Evolutionary conservation across 2,888 invertebrate genomes (phyloP), one percentile per base, ranked within the genome.

Genomic region (Orchestes rusci): DNA sequence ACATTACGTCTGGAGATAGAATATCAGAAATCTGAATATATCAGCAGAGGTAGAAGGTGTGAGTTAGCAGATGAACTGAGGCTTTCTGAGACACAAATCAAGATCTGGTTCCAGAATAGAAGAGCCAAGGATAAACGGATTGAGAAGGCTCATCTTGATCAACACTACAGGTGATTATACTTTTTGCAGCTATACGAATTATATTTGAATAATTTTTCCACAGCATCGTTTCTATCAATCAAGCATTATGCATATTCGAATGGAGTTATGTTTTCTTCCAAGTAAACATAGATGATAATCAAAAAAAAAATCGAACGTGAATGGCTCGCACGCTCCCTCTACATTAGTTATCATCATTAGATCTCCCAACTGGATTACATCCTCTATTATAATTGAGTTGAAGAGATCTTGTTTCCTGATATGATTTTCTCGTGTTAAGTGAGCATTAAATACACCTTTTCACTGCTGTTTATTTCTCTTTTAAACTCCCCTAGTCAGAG

Each of bases 51-150:
- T 20, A 72, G 91, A 59, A 71, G 88, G 52, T 86, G 83, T 61
- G 87, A 88, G 64, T 67, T 89, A 50, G 88, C 89, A 0, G 80
- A 82, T 61, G 69, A 77, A 3, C 67, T 89, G 31, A 67, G 70
- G 35, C 69, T 82, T 16, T 82, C 84, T 0, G 89, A 89, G 65
- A 88, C 87, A 1, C 77, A 89, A 69, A 87, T 89, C 56, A 89
- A 89, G 68, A 89, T 89, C 47, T 88, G 87, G 87, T 95, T 94
- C 68, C 95, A 95, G 70, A 95, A 95, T 69, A 76, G 95, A 52
- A 76, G 95, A 55, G 95, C 95, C 16, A 95, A 95, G 70, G 94
- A 95, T 66, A 95, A 95, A 70, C 74, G 95, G 52, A 91, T 95
- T 54, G 94, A 95, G 65, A 95, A 95, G 63, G 94, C 94, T 0